Base-by-base conservation (phyloP, 2,888 invertebrate genomes). In the Tiliacea aurago region DNA sequence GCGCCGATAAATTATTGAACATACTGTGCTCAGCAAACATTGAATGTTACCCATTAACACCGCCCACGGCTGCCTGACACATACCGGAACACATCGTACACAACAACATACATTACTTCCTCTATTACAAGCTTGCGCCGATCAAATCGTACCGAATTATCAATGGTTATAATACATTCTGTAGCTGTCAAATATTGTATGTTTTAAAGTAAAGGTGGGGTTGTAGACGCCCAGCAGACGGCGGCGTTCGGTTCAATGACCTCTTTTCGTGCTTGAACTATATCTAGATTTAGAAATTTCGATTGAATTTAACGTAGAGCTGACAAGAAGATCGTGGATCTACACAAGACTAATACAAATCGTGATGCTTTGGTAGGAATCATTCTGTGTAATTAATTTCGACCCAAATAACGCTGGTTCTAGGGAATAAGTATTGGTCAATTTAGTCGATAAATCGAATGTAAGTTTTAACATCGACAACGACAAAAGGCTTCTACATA, bases 221-320 rank as follows among this genome's bases (percentile, higher is more conserved):
- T 90, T 87, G 91, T 91, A 95, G 95, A 94, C 95, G 91, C 88
- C 87, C 86, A 87, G 91, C 90, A 95, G 94, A 94, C 94, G 89
- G 80, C 73, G 73, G 84, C 73, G 86, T 71, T 75, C 83, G 87
- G 94, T 93, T 92, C 86, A 92, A 90, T 84, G 92, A 91, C 92
- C 94, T 74, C 77, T 76, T 91, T 93, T 90, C 91, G 91, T 92
- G 93, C 85, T 85, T 88, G 89, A 87, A 90, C 83, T 87, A 85
- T 83, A 88, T 89, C 86, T 87, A 86, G 87, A 86, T 88, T 78
- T 85, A 85, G 85, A 84, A 84, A 81, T 81, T 87, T 84, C 78
- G 72, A 84, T 84, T 84, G 81, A 83, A 83, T 80, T 72, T 70
- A 76, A 76, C 74, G 76, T 73, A 64, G 45, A 86, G 81, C 84